Conservation (phyloP, 1,140 invertebrate genomes). For the Drosophila ohnishii region DNA sequence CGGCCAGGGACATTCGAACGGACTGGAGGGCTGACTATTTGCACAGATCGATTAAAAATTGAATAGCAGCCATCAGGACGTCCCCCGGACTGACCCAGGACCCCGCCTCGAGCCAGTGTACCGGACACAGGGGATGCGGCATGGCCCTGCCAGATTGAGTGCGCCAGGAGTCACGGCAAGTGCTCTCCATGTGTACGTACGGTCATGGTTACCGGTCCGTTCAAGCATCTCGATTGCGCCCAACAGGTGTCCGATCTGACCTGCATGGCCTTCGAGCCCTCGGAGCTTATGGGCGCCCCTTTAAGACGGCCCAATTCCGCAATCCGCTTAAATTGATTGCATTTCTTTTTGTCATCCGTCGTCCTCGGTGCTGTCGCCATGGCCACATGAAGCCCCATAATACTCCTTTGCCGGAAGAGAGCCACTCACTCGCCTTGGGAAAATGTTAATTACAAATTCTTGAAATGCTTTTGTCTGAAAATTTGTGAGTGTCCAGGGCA, state of each 20-base stretch:
- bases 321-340: conserved; percentile 77
- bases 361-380: conserved; percentile 13
- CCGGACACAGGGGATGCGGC: conserved; percentile 18
- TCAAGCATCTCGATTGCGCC: conserved; percentile 9
- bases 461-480: conserved; percentile 46
- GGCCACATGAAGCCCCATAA: conserved; percentile 37
- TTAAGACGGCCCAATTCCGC: conserved; percentile 40
- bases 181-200: conserved; percentile 5
- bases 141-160: conserved; percentile 28
- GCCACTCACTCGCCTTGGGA: conserved; percentile 14
- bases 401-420: conserved; percentile 3
- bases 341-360: conserved; percentile 23
- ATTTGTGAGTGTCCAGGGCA: conserved; percentile 35
- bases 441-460: conserved; percentile 77
- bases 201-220: conserved; percentile 17
- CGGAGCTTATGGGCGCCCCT: conserved; percentile 26
- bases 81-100: conserved; percentile 6
- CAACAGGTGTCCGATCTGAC: conserved; percentile 48
- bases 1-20: conserved; percentile 39
- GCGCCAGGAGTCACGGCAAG: conserved; percentile 12
- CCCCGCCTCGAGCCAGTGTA: conserved; percentile 3
- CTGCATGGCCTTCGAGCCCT: conserved; percentile 13
- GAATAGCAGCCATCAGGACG: conserved; percentile 56
- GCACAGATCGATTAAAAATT: conserved; percentile 73
- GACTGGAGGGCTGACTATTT: conserved; percentile 33